Evolutionary conservation across 2,888 invertebrate genomes (phyloP).

Genomic region (Drosophila anomalata): DNA sequence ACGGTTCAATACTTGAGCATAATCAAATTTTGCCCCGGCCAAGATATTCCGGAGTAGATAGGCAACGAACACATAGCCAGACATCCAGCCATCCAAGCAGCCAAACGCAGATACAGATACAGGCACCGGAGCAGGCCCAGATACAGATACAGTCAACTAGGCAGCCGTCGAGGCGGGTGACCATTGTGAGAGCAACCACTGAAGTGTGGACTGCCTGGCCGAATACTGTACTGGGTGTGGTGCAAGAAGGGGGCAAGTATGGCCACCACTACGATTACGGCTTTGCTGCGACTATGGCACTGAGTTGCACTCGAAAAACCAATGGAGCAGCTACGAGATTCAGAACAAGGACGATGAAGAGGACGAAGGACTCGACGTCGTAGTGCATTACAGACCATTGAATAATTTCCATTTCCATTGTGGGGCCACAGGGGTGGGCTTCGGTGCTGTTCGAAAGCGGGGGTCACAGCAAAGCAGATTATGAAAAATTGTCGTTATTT

Average conservation of each 20-base stretch:
- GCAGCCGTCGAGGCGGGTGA: constrained; percentile 67
- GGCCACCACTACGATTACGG: constrained; percentile 37
- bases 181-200: constrained; percentile 55
- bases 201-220: constrained; percentile 11
- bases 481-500: constrained; percentile 83
- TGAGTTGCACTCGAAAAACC: constrained; percentile 62
- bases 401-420: constrained; percentile 81
- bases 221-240: constrained; percentile 2
- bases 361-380: constrained; percentile 47
- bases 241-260: constrained; percentile 52
- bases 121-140: constrained; percentile 21
- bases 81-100: constrained; percentile 11
- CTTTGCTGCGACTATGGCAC: constrained; percentile 24
- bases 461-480: constrained; percentile 73
- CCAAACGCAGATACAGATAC: constrained; percentile 20
- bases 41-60: constrained; percentile 53
- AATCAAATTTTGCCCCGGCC: constrained; percentile 69
- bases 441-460: constrained; percentile 49
- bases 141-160: constrained; percentile 65
- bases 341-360: constrained; percentile 32
- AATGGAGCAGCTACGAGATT: constrained; percentile 65
- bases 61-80: constrained; percentile 28
- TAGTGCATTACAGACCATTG: constrained; percentile 80
- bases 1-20: constrained; percentile 75
- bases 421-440: constrained; percentile 19